Evolutionary conservation across 2,113 vertebrate species (phyloP).

Genomic region (Boleophthalmus pectinirostris): DNA sequence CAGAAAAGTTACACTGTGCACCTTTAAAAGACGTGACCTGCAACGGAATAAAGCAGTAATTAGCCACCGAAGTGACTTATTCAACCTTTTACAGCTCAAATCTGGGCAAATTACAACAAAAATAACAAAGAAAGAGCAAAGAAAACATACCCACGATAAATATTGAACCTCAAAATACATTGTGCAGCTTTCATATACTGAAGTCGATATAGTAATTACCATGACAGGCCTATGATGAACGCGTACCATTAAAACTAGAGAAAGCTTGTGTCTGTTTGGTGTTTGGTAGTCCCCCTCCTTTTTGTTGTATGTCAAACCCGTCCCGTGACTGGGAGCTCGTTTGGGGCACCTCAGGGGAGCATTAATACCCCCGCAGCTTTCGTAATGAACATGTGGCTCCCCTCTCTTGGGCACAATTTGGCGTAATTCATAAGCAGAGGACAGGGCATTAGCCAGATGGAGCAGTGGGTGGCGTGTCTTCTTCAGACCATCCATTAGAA

Average conservation of each 20-base stretch:
- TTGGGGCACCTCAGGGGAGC: conserved; percentile 73
- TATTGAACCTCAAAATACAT: too few relatives aligned
- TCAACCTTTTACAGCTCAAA: too few relatives aligned
- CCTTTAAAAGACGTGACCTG: too few relatives aligned
- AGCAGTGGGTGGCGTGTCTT: conserved; percentile 76
- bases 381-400: conserved; percentile 79
- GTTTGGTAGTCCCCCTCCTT: neutral
- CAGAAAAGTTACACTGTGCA: too few relatives aligned
- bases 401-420: conserved; percentile 77
- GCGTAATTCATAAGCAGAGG: conserved; percentile 78
- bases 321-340: conserved; percentile 72
- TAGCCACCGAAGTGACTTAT: too few relatives aligned
- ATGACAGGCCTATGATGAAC: conserved; percentile 35
- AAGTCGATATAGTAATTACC: too few relatives aligned
- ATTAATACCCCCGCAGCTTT: conserved; percentile 78
- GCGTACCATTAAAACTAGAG: conserved; percentile 58
- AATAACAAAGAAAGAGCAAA: too few relatives aligned
- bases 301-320: conserved; percentile 66
- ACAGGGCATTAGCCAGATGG: conserved; percentile 78
- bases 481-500: conserved; percentile 73
- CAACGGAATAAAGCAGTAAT: too few relatives aligned
- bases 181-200: too few relatives aligned
- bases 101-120: too few relatives aligned
- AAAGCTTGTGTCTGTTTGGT: conserved; percentile 35
- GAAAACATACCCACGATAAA: too few relatives aligned